Percentiles rank a stretch among this genome's conserved stretches.
phyloP scores from a whole-genome alignment of 2,113 vertebrate species.

The Melospiza georgiana region DNA sequence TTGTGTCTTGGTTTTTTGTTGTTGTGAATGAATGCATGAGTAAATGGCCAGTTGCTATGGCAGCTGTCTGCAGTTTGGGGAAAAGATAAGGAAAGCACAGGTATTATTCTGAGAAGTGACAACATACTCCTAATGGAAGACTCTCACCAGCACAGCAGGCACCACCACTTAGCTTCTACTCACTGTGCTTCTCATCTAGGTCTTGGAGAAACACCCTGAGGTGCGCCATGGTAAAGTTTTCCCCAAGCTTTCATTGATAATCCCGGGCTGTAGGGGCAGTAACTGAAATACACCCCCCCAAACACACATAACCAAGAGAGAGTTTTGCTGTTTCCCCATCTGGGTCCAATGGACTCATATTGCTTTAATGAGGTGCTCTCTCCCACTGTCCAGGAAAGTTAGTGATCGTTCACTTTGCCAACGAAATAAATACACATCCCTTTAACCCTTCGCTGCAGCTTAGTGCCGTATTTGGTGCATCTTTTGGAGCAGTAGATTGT shows the following conservation, averaged over 20 bases:
- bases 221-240: neutral
- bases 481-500: constrained; percentile 5
- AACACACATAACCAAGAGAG: neutral
- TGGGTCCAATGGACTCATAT: neutral
- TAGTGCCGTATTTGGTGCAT: neutral
- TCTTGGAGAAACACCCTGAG: neutral
- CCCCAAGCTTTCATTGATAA: neutral
- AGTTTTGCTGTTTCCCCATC: neutral
- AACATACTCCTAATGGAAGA: neutral
- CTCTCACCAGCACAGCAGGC: neutral
- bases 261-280: neutral
- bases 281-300: neutral
- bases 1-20: neutral
- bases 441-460: constrained; percentile 2
- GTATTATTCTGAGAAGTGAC: neutral
- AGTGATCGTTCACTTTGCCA: neutral
- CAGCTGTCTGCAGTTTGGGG: neutral
- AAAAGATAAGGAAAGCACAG: neutral
- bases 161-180: neutral
- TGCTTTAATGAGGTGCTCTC: neutral
- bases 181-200: neutral
- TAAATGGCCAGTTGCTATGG: neutral
- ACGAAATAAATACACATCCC: neutral
- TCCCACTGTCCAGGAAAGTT: neutral
- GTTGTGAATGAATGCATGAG: neutral